Evolutionary conservation across 2,797 vertebrate genomes (phyloP).

Genomic region (Spheniscus humboldti): DNA sequence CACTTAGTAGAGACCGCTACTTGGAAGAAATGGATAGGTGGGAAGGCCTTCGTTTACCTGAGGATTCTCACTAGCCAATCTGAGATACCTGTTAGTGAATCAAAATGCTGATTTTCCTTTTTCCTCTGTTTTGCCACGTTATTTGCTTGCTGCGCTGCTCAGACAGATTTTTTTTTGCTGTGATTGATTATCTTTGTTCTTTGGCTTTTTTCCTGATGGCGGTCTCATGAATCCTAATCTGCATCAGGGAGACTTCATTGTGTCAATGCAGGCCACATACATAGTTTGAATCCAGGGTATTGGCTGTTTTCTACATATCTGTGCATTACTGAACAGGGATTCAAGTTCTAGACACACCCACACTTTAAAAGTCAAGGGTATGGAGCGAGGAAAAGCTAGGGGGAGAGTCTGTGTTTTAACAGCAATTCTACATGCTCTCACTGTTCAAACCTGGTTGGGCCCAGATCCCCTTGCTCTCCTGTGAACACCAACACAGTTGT

Average conservation of each 20-base stretch:
- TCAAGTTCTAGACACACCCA: background rate
- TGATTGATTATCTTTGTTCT: background rate
- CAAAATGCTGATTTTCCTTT: background rate
- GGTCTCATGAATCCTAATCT: background rate
- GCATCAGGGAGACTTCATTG: background rate
- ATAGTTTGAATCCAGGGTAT: background rate
- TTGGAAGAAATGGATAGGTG: background rate
- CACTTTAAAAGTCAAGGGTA: background rate
- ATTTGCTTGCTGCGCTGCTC: background rate
- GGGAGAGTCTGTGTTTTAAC: background rate
- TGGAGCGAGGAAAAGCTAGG: background rate
- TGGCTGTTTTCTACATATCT: background rate
- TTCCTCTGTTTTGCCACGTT: background rate
- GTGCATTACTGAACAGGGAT: background rate
- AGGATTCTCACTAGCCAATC: background rate
- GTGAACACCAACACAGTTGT: accelerated
- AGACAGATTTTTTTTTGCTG: background rate
- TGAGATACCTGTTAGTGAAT: background rate
- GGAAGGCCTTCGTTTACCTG: background rate
- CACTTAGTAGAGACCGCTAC: background rate
- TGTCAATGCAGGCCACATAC: background rate
- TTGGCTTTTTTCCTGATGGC: background rate
- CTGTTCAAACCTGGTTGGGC: background rate
- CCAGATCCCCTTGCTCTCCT: background rate
- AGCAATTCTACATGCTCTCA: background rate